These are phyloP conservation scores for Heloderma charlesbogerti DNA, from an alignment of 2,113 vertebrate species.

Conservation along the genomic window DNA sequence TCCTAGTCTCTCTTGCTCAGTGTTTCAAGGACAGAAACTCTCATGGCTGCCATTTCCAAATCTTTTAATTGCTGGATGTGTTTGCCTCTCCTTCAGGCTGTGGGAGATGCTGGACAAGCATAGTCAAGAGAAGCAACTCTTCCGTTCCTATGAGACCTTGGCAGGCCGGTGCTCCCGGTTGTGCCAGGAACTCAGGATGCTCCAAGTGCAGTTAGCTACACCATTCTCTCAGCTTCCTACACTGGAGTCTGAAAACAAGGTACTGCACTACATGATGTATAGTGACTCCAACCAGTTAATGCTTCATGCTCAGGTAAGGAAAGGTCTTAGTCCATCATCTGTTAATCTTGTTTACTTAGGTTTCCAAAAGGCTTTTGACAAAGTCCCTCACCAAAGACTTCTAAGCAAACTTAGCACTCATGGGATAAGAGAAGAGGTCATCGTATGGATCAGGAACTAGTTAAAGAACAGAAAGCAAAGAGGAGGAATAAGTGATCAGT, in stretches of 20 bases:
- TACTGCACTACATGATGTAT: slow-evolving; percentile 28
- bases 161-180: slow-evolving; percentile 39
- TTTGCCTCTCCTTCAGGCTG: slow-evolving; percentile 42
- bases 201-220: slow-evolving; percentile 48
- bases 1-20: background rate
- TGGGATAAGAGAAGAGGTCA: no score
- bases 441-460: no score
- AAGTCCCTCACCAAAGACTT: no score
- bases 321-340: background rate
- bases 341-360: background rate
- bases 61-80: background rate
- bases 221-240: slow-evolving; percentile 9
- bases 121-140: background rate
- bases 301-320: slow-evolving; percentile 49
- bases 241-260: slow-evolving; percentile 45
- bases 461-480: no score
- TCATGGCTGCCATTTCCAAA: background rate
- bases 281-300: slow-evolving; percentile 54
- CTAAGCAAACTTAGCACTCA: no score
- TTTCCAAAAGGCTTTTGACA: no score
- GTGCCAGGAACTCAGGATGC: slow-evolving; percentile 30
- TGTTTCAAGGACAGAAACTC: background rate
- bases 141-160: slow-evolving; percentile 34
- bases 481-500: no score
- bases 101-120: slow-evolving; percentile 51